These are phyloP conservation scores for Gryon sp. DNA, from an alignment of 1,140 invertebrate genomes.

Conservation along the genomic window DNA sequence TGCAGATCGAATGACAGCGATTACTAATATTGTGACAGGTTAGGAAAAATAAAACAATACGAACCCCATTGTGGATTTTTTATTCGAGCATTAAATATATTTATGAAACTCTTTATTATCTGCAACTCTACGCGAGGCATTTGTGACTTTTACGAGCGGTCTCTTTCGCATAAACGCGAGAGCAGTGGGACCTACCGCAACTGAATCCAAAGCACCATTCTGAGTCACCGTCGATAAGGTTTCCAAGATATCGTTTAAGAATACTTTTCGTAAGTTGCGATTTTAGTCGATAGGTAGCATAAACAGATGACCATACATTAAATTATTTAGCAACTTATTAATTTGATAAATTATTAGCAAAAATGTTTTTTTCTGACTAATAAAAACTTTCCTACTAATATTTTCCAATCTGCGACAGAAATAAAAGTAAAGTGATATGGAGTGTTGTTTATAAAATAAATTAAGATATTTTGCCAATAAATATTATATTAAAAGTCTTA, in stretches of 20 bases:
- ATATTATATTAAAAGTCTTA: no score
- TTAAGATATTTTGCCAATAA: no score
- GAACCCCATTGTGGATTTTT: conserved; percentile 42
- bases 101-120: conserved; percentile 65
- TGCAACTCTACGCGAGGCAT: conserved; percentile 48
- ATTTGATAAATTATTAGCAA: no score
- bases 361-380: no score
- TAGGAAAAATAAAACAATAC: conserved; percentile 37
- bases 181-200: conserved; percentile 63
- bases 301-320: neutral
- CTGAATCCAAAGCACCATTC: conserved; percentile 66
- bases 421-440: no score
- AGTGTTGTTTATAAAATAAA: no score
- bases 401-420: no score
- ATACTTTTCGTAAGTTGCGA: conserved; percentile 32
- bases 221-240: conserved; percentile 59
- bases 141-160: conserved; percentile 64
- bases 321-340: conserved; percentile 41
- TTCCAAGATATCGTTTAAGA: conserved; percentile 48
- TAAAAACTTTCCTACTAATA: no score
- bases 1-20: no score
- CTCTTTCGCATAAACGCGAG: conserved; percentile 60
- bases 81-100: conserved; percentile 59
- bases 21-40: conserved; percentile 3
- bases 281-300: neutral